Conservation (phyloP, 2,888 invertebrate genomes). For the Acholoe squamosa region DNA sequence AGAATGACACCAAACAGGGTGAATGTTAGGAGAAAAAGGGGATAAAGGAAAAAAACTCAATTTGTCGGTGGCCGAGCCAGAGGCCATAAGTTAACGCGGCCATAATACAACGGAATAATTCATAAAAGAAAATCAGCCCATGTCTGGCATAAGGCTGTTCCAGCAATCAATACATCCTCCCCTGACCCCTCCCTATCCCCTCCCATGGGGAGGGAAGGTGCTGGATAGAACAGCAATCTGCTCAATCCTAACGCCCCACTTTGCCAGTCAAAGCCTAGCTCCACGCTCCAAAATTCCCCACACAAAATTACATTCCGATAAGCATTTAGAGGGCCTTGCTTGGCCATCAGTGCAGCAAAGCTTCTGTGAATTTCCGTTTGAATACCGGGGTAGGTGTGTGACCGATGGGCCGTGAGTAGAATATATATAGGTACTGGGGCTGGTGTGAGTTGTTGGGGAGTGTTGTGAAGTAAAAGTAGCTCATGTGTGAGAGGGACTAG, state of each 20-base stretch:
- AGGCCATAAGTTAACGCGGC: background rate
- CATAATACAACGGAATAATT: background rate
- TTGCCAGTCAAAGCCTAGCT: no score
- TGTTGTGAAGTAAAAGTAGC: no score
- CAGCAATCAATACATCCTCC: background rate
- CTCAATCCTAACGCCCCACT: no score
- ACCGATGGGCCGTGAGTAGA: background rate
- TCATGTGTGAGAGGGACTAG: no score
- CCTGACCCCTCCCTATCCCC: no score
- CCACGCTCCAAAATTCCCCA: background rate
- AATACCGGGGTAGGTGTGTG: background rate
- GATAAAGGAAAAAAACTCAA: background rate
- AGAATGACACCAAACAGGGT: no score
- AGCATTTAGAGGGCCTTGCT: background rate
- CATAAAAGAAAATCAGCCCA: slow-evolving; percentile 9
- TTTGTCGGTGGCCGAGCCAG: background rate
- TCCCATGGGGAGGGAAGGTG: no score
- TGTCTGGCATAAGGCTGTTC: background rate
- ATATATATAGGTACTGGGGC: background rate
- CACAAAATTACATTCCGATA: background rate
- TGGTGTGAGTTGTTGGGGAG: no score
- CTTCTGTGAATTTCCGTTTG: slow-evolving; percentile 3
- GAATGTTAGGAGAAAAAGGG: no score
- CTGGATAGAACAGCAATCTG: no score
- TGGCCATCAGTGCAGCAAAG: background rate